These are phyloP conservation scores for Dreissena rostriformis DNA, from an alignment of 1,140 invertebrate species.

Conservation along the genomic window DNA sequence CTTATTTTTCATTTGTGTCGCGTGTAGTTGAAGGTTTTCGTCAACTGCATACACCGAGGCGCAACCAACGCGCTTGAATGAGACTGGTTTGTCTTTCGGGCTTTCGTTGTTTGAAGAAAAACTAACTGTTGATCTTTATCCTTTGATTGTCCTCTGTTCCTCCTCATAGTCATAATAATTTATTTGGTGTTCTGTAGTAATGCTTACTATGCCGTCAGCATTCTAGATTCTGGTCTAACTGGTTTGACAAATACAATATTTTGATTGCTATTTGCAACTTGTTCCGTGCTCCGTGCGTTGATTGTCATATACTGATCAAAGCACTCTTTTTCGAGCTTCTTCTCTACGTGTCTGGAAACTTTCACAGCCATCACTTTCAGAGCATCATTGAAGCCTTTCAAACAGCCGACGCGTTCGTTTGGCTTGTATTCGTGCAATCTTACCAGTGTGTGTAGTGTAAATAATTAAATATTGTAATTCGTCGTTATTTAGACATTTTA, in stretches of 20 bases:
- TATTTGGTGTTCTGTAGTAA: slow-evolving; percentile 34
- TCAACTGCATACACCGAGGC: background rate
- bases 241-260: background rate
- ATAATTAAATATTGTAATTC: no score
- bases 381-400: no score
- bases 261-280: background rate
- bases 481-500: no score
- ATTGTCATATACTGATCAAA: background rate
- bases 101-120: slow-evolving; percentile 17
- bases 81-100: background rate
- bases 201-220: background rate
- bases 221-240: background rate
- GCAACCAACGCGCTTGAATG: background rate
- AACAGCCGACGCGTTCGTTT: background rate
- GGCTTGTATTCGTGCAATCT: background rate
- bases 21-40: background rate
- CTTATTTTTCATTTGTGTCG: background rate
- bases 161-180: slow-evolving; percentile 43
- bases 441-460: background rate
- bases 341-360: no score
- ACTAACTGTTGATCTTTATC: slow-evolving; percentile 33
- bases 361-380: background rate
- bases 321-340: no score
- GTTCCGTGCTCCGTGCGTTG: background rate
- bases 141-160: slow-evolving; percentile 11